phyloP scores from a whole-genome alignment of 1,140 invertebrate genomes.

The Phocides pigmalion region DNA sequence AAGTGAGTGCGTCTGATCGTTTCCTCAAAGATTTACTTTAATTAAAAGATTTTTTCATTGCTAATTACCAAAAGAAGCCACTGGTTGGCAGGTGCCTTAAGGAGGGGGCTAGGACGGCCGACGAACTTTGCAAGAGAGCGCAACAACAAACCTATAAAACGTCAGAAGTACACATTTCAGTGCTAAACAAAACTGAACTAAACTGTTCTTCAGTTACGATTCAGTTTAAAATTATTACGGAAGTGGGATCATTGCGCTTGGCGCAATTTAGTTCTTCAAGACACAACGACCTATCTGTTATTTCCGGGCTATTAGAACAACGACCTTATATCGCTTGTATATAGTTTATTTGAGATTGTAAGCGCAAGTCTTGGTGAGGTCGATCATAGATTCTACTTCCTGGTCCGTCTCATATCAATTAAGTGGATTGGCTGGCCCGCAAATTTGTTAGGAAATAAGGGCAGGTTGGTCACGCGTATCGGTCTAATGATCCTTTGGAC shows the following conservation, averaged over 20 bases:
- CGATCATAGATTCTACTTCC: conserved; percentile 67
- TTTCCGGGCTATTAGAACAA: conserved; percentile 30
- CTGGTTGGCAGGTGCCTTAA: conserved; percentile 55
- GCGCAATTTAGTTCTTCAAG: conserved; percentile 60
- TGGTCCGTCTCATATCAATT: conserved; percentile 77
- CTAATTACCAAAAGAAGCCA: conserved; percentile 76
- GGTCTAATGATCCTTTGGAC: conserved; percentile 49
- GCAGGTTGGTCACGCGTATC: conserved; percentile 62
- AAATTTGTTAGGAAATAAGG: conserved; percentile 78
- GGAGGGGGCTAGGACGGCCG: conserved; percentile 77
- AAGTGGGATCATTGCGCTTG: conserved; percentile 80
- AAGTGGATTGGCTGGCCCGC: conserved; percentile 64
- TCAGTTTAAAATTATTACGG: conserved; percentile 51
- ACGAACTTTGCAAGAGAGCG: conserved; percentile 64
- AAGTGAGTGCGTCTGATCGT: conserved; percentile 38
- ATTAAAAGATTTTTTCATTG: conserved; percentile 62
- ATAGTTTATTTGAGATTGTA: conserved; percentile 31
- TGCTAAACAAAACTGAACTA: conserved; percentile 40
- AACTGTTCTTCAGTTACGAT: conserved; percentile 35
- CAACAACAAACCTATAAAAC: conserved; percentile 36
- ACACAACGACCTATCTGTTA: conserved; percentile 50
- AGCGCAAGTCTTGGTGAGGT: conserved; percentile 41
- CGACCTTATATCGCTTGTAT: conserved; percentile 15
- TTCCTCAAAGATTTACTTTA: conserved; percentile 49
- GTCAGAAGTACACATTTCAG: conserved; percentile 39